A percentile compares a stretch with the other conserved stretches of the same genome.
Conservation (phyloP, 1,140 invertebrate species). For the Drosophila albomicans region DNA sequence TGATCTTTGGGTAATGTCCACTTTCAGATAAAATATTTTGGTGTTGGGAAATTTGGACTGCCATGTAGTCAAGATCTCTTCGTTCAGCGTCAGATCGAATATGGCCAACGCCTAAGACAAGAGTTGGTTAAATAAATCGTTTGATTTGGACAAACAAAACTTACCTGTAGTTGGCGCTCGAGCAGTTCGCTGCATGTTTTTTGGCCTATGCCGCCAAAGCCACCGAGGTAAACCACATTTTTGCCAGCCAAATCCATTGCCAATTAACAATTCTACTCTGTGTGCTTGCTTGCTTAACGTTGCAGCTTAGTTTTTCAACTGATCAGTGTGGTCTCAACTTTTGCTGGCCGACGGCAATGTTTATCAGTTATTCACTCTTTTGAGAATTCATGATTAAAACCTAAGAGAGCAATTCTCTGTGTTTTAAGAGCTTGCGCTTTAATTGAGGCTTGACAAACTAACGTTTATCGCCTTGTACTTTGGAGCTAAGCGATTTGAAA, state of each 20-base stretch:
- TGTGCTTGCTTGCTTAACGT: conserved; percentile 12
- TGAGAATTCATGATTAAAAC: neutral
- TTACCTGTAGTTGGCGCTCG: conserved; percentile 53
- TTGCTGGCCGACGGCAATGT: neutral
- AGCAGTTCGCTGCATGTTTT: conserved; percentile 62
- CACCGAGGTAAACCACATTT: conserved; percentile 81
- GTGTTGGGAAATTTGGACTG: conserved; percentile 22
- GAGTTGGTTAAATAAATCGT: neutral
- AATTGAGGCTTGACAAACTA: neutral
- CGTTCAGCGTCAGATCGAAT: conserved; percentile 60
- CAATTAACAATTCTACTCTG: neutral
- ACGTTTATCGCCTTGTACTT: conserved; percentile 4
- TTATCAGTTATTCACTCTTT: conserved; percentile 10
- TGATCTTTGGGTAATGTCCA: conserved; percentile 67
- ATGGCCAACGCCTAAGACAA: conserved; percentile 56
- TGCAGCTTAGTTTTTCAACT: conserved; percentile 44
- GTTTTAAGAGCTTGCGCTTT: too few species aligned
- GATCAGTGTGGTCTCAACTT: conserved; percentile 6
- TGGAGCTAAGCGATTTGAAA: neutral
- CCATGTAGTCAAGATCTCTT: conserved; percentile 46
- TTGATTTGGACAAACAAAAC: neutral
- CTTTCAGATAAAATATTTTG: conserved; percentile 50
- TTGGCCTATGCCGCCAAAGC: conserved; percentile 80
- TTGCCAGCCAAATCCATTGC: conserved; percentile 71
- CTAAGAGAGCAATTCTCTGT: neutral